A percentile compares a stretch with the other conserved stretches of the same genome.
Evolutionary conservation across 2,113 vertebrate genomes (phyloP).

Genomic region (Menura novaehollandiae): DNA sequence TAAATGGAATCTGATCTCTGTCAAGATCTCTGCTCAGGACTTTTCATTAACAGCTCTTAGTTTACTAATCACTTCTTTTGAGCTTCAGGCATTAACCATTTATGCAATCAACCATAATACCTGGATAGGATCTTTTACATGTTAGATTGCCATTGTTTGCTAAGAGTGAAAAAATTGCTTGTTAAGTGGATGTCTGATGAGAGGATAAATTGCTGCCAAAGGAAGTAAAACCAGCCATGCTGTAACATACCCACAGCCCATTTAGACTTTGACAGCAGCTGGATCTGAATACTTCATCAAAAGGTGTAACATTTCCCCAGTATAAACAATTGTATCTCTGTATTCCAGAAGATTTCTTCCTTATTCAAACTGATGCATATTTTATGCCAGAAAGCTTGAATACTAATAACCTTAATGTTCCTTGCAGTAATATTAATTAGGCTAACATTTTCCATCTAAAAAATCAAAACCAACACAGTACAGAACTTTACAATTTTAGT

Average conservation of each 20-base stretch:
- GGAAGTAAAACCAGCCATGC: background rate
- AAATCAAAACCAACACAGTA: background rate
- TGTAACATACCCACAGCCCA: background rate
- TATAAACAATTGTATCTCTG: background rate
- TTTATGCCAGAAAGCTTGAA: background rate
- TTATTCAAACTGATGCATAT: background rate
- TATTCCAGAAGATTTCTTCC: background rate
- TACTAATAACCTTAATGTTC: background rate
- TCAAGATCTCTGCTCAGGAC: background rate
- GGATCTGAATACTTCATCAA: background rate
- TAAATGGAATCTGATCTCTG: background rate
- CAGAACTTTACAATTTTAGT: background rate
- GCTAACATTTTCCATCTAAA: background rate
- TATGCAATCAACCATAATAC: background rate
- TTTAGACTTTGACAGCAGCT: background rate
- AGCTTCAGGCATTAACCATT: conserved; percentile 5
- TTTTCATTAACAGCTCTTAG: conserved; percentile 10
- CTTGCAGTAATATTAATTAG: conserved; percentile 30
- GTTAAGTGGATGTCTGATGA: conserved; percentile 8
- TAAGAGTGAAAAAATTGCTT: background rate
- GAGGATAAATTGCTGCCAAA: background rate
- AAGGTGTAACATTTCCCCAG: background rate
- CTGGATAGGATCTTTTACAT: background rate
- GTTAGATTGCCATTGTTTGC: background rate
- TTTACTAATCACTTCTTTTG: conserved; percentile 6